These are phyloP conservation scores for Drosophila arizonae DNA, from an alignment of 1,140 invertebrate genomes.

Conservation along the genomic window DNA sequence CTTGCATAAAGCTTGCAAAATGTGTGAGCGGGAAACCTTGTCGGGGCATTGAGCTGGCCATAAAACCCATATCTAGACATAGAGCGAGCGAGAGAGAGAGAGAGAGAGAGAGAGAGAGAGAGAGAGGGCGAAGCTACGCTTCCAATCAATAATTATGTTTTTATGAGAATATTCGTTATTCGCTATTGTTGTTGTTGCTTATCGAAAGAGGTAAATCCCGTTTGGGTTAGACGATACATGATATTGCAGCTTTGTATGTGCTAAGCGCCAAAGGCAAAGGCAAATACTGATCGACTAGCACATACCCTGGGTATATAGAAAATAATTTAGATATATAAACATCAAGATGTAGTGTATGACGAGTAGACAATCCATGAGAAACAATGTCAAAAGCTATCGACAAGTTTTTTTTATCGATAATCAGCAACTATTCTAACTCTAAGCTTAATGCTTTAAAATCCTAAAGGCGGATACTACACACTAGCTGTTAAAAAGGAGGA, in stretches of 20 bases:
- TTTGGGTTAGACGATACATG: conserved; percentile 22
- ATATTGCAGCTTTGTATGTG: conserved; percentile 11
- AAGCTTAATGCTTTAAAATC: neutral
- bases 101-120: too few relatives aligned
- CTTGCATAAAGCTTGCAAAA: neutral
- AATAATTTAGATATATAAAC: too few relatives aligned
- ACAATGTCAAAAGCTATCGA: neutral
- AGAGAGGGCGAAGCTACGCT: neutral
- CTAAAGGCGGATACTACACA: too few relatives aligned
- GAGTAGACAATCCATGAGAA: too few relatives aligned
- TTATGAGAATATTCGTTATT: neutral
- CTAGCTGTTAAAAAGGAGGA: too few relatives aligned
- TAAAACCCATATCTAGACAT: conserved; percentile 30
- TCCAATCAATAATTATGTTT: conserved; percentile 32
- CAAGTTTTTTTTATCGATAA: neutral
- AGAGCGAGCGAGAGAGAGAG: neutral
- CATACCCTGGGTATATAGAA: conserved; percentile 8
- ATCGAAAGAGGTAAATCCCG: conserved; percentile 13
- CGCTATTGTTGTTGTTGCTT: neutral
- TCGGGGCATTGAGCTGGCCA: conserved; percentile 30
- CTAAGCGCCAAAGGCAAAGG: neutral
- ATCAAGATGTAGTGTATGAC: too few relatives aligned
- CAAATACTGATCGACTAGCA: neutral
- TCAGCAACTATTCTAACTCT: neutral
- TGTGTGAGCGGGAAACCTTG: conserved; percentile 16